A percentile compares a stretch with the other conserved stretches of the same genome.
Evolutionary conservation across 2,113 vertebrate genomes (phyloP).

Genomic region (Thamnaconus septentrionalis): DNA sequence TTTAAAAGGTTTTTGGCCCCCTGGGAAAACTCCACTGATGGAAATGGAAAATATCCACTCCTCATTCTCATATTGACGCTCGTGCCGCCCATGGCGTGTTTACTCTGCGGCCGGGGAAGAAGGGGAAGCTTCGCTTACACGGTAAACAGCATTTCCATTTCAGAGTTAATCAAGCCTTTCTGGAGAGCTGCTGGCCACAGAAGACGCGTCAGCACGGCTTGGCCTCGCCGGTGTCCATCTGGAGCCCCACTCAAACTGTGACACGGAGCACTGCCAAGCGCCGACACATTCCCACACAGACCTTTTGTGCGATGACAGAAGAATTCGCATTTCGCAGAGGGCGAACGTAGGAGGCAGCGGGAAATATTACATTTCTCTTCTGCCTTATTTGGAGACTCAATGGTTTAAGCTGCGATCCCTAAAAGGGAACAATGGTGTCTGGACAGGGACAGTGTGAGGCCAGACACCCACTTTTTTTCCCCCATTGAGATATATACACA

Average conservation of each 20-base stretch:
- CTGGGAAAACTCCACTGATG: neutral
- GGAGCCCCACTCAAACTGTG: conserved; percentile 22
- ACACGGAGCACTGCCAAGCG: conserved; percentile 16
- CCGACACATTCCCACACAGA: conserved; percentile 34
- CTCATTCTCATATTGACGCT: neutral
- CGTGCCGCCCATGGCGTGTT: neutral
- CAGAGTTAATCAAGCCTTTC: neutral
- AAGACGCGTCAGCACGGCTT: neutral
- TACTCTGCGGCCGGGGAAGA: neutral
- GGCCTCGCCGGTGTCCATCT: conserved; percentile 11
- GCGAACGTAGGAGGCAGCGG: conserved; percentile 32
- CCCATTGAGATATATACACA: too few relatives aligned
- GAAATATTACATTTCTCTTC: conserved; percentile 67
- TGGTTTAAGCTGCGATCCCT: conserved; percentile 55
- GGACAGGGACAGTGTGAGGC: conserved; percentile 23
- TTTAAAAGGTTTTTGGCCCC: neutral
- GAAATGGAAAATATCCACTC: neutral
- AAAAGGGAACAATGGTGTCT: conserved; percentile 65
- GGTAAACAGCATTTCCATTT: neutral
- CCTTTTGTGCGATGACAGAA: conserved; percentile 35
- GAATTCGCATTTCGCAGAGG: conserved; percentile 44
- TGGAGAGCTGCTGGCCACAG: neutral
- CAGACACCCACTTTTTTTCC: too few relatives aligned
- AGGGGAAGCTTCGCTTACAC: neutral
- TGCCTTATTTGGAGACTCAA: conserved; percentile 68